Base-by-base conservation (phyloP, 2,113 vertebrate genomes). In the Megatriorchis doriae region DNA sequence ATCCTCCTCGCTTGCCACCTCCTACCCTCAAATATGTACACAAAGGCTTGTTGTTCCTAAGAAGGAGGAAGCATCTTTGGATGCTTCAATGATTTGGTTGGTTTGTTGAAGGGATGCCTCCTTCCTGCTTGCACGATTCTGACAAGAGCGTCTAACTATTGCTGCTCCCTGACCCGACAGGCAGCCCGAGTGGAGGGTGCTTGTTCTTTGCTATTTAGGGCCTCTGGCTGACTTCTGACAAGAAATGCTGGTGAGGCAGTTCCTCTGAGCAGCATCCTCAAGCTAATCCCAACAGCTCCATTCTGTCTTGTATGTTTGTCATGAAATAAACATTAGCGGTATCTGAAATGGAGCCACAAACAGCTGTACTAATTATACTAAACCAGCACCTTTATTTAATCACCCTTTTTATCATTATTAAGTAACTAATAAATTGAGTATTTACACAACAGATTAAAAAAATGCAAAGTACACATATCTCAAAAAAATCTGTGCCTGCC, bases 361-460 rank as follows among this genome's bases (percentile, higher is more conserved):
- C 43, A 86, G 48, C 79, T 95, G 75, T 40, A 68, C 87, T 93
- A 71, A 79, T 91, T 91, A 68, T 53, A 68, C 20, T 31, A 65
- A 86, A 67, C 22, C 71, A 73, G 66, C 75, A 81, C 59, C 91
- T 96, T 93, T 88, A 86, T 93, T 83, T 94, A 88, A 90, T 85
- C 81, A 90, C 27, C 5, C 8, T 74, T 94, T 94, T 90, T 42
- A 65, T 84, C 89, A 72, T 83, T 96, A 91, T 87, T 94, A 88
- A 67, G 43, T 88, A 79, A 84, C n/a, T 3, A 72, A n/a, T 19
- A 91, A 94, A 90, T 71, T 32, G 50, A 55, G 43, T 65, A 61
- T 96, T 94, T 79, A 71, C 25, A 74, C n/a, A 90, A 86, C 48
- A 45, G 20, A 62, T 31, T 14, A 21, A 16, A 86, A 85, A 93